phyloP scores from a whole-genome alignment of 2,888 invertebrate genomes.

The Gnatocerus cornutus region DNA sequence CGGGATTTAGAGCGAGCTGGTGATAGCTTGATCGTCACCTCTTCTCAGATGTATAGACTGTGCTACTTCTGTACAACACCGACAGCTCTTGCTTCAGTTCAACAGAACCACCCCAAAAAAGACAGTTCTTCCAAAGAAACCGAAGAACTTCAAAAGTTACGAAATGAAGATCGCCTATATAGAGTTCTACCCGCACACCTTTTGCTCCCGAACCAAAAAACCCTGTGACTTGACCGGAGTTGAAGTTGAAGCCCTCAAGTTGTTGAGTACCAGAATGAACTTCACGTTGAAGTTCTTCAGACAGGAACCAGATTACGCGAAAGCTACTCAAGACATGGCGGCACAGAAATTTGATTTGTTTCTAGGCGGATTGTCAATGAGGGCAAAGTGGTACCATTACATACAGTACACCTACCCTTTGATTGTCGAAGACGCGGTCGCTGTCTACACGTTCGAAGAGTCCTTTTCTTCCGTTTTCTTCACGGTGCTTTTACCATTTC shows the following conservation, averaged over 20 bases:
- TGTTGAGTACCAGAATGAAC: slow-evolving; percentile 2
- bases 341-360: not conserved
- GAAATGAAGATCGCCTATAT: too few relatives aligned
- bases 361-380: not conserved
- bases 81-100: too few relatives aligned
- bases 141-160: too few relatives aligned
- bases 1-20: too few relatives aligned
- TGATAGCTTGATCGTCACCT: too few relatives aligned
- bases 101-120: too few relatives aligned
- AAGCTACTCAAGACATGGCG: not conserved
- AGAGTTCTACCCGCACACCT: too few relatives aligned
- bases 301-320: not conserved
- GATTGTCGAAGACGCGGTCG: not conserved
- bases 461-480: not conserved
- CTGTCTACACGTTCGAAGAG: not conserved
- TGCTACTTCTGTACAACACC: too few relatives aligned
- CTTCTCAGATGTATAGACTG: too few relatives aligned
- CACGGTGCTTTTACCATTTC: slow-evolving; percentile 1
- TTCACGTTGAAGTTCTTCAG: not conserved
- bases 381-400: not conserved
- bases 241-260: not conserved
- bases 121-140: too few relatives aligned
- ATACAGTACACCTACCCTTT: not conserved
- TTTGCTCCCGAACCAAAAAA: too few relatives aligned
- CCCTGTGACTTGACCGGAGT: not conserved